Percentiles rank a stretch among this genome's conserved stretches.
These are phyloP conservation scores for Onthophagus taurus DNA, from an alignment of 1,140 invertebrate species.

Conservation along the genomic window DNA sequence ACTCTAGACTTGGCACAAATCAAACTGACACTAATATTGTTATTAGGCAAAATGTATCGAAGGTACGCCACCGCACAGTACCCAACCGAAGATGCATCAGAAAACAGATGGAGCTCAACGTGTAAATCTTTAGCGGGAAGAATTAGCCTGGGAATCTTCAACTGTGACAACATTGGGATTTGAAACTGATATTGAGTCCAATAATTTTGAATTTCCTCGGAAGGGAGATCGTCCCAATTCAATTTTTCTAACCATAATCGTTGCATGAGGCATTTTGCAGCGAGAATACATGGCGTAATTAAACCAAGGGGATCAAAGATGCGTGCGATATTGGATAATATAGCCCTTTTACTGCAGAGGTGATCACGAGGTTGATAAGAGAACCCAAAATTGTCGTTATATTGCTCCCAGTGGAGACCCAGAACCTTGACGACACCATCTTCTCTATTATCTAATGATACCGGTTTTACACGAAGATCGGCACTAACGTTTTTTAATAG, in stretches of 20 bases:
- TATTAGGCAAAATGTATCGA: not conserved
- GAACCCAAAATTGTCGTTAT: too few relatives aligned
- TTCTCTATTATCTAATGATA: too few relatives aligned
- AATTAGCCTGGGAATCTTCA: not conserved
- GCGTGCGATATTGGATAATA: conserved; percentile 9
- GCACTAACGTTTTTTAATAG: too few relatives aligned
- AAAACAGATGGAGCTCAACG: conserved; percentile 31
- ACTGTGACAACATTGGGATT: not conserved
- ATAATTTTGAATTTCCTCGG: not conserved
- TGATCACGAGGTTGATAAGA: too few relatives aligned
- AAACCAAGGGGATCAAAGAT: conserved; percentile 15
- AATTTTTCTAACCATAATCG: conserved; percentile 11
- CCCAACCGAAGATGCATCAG: conserved; percentile 32
- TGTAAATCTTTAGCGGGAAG: not conserved
- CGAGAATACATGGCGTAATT: conserved; percentile 3
- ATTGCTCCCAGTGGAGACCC: too few relatives aligned
- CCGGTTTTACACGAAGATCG: too few relatives aligned
- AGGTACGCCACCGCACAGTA: conserved; percentile 37
- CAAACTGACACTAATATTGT: conserved; percentile 10
- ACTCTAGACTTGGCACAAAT: conserved; percentile 29
- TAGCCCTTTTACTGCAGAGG: conserved; percentile 8
- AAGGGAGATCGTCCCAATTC: conserved; percentile 3
- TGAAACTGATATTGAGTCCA: not conserved
- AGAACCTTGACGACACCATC: too few relatives aligned
- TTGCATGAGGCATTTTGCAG: conserved; percentile 11